Percentiles rank a stretch among this genome's conserved stretches.
These are phyloP conservation scores for Lacanobia wlatinum DNA, from an alignment of 2,888 invertebrate species.

Conservation along the genomic window DNA sequence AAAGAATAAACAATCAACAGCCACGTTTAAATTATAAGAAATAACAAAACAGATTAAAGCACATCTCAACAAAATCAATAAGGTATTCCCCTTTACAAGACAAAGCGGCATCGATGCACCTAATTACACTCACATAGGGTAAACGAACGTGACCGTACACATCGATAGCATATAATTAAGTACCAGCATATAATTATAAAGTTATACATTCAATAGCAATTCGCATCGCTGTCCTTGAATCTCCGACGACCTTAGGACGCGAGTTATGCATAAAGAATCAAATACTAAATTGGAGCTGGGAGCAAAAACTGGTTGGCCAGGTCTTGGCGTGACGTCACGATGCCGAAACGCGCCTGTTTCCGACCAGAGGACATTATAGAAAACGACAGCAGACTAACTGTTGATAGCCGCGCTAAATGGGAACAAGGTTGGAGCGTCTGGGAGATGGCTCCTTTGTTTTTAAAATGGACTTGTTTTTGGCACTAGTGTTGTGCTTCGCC, in stretches of 20 bases:
- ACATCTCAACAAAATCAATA: constrained; percentile 17
- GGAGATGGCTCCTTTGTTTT: constrained; percentile 65
- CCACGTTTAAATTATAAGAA: background rate
- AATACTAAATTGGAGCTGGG: constrained; percentile 86
- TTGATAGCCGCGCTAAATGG: constrained; percentile 68
- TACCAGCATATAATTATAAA: constrained; percentile 31
- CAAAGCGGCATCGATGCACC: constrained; percentile 18
- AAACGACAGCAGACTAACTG: constrained; percentile 80
- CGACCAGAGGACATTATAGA: constrained; percentile 75
- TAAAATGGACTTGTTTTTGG: constrained; percentile 28
- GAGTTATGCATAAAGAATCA: constrained; percentile 89
- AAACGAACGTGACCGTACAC: constrained; percentile 58
- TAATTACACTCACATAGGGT: constrained; percentile 26
- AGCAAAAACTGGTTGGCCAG: constrained; percentile 84
- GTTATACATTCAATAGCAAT: constrained; percentile 72
- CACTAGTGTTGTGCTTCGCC: constrained; percentile 8
- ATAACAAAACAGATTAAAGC: background rate
- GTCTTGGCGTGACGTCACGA: constrained; percentile 81
- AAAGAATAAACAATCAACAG: background rate
- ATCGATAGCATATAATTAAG: constrained; percentile 57
- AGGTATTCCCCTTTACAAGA: constrained; percentile 8
- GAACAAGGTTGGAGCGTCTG: constrained; percentile 72
- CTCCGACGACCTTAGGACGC: constrained; percentile 88
- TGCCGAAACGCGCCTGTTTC: constrained; percentile 80
- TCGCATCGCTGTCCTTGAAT: constrained; percentile 84